Percentiles rank a stretch among this genome's conserved stretches.
These are phyloP conservation scores for Ctenopoma multispine DNA, from an alignment of 2,797 vertebrate genomes.

Conservation along the genomic window DNA sequence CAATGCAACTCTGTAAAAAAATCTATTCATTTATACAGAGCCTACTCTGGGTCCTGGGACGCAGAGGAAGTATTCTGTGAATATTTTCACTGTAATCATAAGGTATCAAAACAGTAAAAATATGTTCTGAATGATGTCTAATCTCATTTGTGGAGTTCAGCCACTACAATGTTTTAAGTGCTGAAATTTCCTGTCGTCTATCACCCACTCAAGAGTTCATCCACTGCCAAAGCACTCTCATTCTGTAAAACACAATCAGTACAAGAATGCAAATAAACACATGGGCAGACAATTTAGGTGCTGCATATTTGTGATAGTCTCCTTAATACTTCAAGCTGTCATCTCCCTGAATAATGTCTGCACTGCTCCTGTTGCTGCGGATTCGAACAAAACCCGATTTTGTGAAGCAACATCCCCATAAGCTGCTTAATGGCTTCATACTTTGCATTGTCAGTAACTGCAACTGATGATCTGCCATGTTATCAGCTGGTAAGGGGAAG, in stretches of 20 bases:
- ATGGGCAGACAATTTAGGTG: background rate
- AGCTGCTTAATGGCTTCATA: slow-evolving; percentile 43
- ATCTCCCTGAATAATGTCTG: slow-evolving; percentile 17
- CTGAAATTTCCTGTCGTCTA: background rate
- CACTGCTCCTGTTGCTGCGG: background rate
- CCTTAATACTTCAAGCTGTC: slow-evolving; percentile 19
- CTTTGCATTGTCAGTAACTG: slow-evolving; percentile 23
- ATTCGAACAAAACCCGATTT: slow-evolving; percentile 30
- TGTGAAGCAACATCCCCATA: slow-evolving; percentile 24
- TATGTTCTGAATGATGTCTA: background rate
- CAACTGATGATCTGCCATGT: background rate
- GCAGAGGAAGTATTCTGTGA: background rate
- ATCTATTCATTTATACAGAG: background rate
- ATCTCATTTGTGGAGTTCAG: background rate
- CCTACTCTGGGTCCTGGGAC: background rate
- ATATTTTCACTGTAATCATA: background rate
- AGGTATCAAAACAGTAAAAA: background rate
- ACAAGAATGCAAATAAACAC: slow-evolving; percentile 17
- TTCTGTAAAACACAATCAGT: background rate
- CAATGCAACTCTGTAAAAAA: no score
- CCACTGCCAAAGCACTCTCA: background rate
- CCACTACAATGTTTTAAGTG: background rate
- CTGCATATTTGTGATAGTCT: background rate
- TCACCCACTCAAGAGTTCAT: slow-evolving; percentile 4
- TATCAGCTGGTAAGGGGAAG: slow-evolving; percentile 36